These are phyloP conservation scores for Himalopsyche japonica DNA, from an alignment of 2,888 invertebrate species.

Conservation along the genomic window DNA sequence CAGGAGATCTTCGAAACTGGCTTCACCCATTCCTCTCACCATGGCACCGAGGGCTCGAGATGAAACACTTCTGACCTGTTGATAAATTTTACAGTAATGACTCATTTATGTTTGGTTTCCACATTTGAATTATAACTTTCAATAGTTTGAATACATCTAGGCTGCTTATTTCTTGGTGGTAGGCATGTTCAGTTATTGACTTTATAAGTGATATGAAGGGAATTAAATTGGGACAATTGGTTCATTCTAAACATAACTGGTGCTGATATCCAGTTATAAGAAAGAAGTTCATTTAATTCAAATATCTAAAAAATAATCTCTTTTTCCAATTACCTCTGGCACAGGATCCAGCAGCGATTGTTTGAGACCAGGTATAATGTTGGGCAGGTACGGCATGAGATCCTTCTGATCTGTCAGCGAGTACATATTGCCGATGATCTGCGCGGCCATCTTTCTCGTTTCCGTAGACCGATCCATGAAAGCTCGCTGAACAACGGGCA, in stretches of 20 bases:
- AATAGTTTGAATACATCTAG: no score
- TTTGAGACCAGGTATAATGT: conserved; percentile 95
- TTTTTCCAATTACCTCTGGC: conserved; percentile 71
- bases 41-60: conserved; percentile 96
- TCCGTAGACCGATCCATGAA: conserved; percentile 98
- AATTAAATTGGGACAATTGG: no score
- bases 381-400: conserved; percentile 91
- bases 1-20: conserved; percentile 91
- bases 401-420: conserved; percentile 99
- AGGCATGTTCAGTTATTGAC: no score
- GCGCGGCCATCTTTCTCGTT: conserved; percentile 98
- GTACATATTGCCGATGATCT: conserved; percentile 99
- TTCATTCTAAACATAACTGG: no score
- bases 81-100: neutral
- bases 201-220: no score
- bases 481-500: conserved; percentile 98
- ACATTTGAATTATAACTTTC: no score
- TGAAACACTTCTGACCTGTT: conserved; percentile 86
- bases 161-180: no score
- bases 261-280: no score
- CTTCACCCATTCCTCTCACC: conserved; percentile 97
- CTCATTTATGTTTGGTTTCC: no score
- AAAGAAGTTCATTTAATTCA: no score
- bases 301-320: no score
- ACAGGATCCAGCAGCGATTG: conserved; percentile 95